Evolutionary conservation across 1,140 invertebrate species (phyloP).

Genomic region (Argopecten irradians): DNA sequence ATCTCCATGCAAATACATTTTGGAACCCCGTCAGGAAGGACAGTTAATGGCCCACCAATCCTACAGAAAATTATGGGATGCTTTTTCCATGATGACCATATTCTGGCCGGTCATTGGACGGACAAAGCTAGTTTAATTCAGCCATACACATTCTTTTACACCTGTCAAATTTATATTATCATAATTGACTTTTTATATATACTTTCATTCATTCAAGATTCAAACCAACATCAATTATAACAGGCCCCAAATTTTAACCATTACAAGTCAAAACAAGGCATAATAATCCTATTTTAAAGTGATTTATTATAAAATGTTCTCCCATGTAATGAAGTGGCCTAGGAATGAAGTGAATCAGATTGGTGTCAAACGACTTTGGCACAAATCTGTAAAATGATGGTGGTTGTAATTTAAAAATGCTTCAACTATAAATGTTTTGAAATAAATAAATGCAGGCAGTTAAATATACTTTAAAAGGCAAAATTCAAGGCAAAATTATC

Average conservation of each 20-base stretch:
- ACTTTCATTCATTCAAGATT: background rate
- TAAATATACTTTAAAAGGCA: background rate
- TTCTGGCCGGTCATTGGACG: background rate
- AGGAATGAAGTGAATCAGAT: constrained; percentile 17
- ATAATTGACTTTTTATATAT: background rate
- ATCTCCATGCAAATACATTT: too few relatives aligned
- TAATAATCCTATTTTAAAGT: background rate
- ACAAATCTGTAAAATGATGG: constrained; percentile 16
- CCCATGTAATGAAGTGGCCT: background rate
- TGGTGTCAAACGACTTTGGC: background rate
- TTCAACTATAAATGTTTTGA: background rate
- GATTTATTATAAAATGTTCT: constrained; percentile 19
- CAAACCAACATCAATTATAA: background rate
- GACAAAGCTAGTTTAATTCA: background rate
- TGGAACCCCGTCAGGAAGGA: background rate
- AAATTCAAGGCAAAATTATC: background rate
- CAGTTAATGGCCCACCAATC: background rate
- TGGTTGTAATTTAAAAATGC: constrained; percentile 12
- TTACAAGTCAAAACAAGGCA: constrained; percentile 21
- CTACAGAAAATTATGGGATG: background rate
- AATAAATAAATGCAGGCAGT: constrained; percentile 22
- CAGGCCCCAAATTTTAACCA: background rate
- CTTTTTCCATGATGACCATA: constrained; percentile 7
- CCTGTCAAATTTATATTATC: background rate
- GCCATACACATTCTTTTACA: background rate